Percentiles rank a stretch among this genome's conserved stretches.
phyloP scores from a whole-genome alignment of 64 coral and sea anemone genomes.

The Stylophora pistillata region DNA sequence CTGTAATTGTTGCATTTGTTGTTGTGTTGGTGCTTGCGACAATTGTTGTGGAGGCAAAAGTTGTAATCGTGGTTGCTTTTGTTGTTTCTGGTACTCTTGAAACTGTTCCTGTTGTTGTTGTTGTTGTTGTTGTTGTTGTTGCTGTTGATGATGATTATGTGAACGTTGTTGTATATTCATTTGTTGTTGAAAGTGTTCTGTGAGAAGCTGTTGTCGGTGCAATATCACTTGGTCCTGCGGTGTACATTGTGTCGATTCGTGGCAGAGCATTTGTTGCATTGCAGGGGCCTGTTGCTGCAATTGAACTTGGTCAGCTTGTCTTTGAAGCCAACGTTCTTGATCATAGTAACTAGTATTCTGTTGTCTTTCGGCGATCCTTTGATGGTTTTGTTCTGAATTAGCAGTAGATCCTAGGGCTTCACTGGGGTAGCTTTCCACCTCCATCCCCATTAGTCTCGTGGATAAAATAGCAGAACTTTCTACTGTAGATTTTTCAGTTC shows the following conservation, averaged over 20 bases:
- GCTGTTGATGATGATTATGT: neutral
- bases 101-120: neutral
- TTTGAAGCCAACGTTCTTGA: slow-evolving; percentile 8
- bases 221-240: neutral
- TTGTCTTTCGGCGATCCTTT: neutral
- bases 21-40: too few relatives aligned
- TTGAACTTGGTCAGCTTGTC: slow-evolving; percentile 12
- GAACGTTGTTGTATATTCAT: neutral
- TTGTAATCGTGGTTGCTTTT: neutral
- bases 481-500: neutral
- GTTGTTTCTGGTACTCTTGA: neutral
- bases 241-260: neutral
- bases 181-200: neutral
- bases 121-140: slow-evolving; percentile 5
- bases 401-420: neutral
- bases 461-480: neutral
- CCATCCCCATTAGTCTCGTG: neutral
- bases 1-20: too few relatives aligned
- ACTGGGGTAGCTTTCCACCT: neutral
- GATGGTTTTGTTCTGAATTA: neutral
- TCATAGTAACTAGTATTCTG: neutral
- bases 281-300: neutral
- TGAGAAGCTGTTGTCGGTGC: neutral
- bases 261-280: neutral
- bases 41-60: too few relatives aligned